Evolutionary conservation across 2,888 invertebrate genomes (phyloP).

Genomic region (Stenodema calcarata): DNA sequence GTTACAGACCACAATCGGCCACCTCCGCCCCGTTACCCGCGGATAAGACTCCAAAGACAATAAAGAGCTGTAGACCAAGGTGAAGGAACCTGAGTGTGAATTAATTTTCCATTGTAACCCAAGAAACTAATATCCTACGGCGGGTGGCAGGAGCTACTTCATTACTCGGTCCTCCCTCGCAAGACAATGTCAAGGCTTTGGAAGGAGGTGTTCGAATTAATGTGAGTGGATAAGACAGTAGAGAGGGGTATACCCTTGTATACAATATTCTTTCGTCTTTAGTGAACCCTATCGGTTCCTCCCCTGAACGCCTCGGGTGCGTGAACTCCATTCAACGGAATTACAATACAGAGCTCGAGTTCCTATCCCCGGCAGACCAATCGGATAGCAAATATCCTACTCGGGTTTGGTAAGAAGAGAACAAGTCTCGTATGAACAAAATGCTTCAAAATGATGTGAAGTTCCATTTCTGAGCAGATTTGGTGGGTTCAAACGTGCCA

Average conservation of each 20-base stretch:
- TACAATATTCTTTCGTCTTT: not conserved
- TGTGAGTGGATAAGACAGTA: not conserved
- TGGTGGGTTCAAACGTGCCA: too few relatives aligned
- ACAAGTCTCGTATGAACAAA: too few relatives aligned
- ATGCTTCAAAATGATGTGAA: too few relatives aligned
- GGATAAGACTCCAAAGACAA: not conserved
- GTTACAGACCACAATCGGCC: constrained; percentile 8
- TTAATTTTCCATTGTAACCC: constrained; percentile 32
- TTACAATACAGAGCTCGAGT: not conserved
- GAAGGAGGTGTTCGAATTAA: not conserved
- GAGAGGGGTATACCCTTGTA: not conserved
- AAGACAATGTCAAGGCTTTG: constrained; percentile 35
- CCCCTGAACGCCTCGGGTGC: not conserved
- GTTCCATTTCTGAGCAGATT: too few relatives aligned
- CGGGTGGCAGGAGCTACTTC: constrained; percentile 19
- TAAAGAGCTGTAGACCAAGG: constrained; percentile 10
- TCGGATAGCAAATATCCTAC: not conserved
- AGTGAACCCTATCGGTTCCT: not conserved
- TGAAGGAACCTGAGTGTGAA: constrained; percentile 37
- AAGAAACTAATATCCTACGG: constrained; percentile 42
- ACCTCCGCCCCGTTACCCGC: not conserved
- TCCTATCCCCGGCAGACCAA: not conserved
- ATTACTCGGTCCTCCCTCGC: constrained; percentile 15
- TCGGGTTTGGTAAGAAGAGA: not conserved
- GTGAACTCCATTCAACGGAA: not conserved